A percentile compares a stretch with the other conserved stretches of the same genome.
Evolutionary conservation across 1,140 invertebrate genomes (phyloP).

Genomic region (Zaprionus inermis): DNA sequence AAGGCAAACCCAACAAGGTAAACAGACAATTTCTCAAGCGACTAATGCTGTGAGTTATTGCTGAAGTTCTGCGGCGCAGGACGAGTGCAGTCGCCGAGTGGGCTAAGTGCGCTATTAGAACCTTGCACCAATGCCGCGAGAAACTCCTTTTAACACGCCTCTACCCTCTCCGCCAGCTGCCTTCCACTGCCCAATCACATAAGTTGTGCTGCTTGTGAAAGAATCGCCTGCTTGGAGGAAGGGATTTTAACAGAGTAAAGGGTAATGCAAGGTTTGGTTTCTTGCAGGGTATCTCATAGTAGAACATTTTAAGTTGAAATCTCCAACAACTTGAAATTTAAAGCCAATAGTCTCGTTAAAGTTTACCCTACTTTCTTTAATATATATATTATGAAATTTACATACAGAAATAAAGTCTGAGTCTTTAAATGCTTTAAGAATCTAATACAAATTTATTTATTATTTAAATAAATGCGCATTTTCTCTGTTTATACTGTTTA

Average conservation of each 20-base stretch:
- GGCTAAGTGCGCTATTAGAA: conserved; percentile 48
- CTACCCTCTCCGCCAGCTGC: too few relatives aligned
- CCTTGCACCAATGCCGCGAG: conserved; percentile 5
- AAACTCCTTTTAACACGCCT: conserved; percentile 22
- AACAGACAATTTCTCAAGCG: conserved; percentile 81
- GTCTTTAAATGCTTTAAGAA: too few relatives aligned
- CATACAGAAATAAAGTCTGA: too few relatives aligned
- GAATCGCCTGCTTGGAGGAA: neutral
- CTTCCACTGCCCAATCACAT: neutral
- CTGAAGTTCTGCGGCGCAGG: conserved; percentile 43
- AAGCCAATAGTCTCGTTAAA: too few relatives aligned
- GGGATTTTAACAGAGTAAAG: too few relatives aligned
- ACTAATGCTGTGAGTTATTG: conserved; percentile 79
- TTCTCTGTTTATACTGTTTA: too few relatives aligned
- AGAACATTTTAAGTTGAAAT: too few relatives aligned
- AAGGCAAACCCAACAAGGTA: conserved; percentile 72
- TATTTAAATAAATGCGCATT: too few relatives aligned
- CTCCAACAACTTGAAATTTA: too few relatives aligned
- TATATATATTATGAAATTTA: too few relatives aligned
- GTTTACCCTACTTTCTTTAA: too few relatives aligned
- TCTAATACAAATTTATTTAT: too few relatives aligned
- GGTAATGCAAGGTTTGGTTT: neutral
- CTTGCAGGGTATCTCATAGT: neutral
- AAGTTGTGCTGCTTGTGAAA: neutral
- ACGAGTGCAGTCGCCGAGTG: conserved; percentile 17